Base-by-base conservation (phyloP, 1,140 invertebrate species). In the Cyclargus thomasi region DNA sequence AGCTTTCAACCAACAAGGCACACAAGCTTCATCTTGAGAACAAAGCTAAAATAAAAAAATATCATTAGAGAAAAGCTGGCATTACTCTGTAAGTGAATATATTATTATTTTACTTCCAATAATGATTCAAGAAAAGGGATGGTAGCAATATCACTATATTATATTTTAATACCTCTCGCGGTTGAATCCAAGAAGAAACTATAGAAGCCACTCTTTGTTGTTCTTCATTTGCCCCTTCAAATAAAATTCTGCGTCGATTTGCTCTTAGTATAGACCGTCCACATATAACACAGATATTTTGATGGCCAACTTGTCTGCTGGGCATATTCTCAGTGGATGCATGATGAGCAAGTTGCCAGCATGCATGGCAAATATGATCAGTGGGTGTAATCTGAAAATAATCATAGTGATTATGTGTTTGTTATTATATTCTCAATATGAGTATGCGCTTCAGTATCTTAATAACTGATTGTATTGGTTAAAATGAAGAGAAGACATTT, bases 331-430 rank as follows among this genome's bases (percentile, higher is more conserved):
- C 16, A 23, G 10, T 57, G 3, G 53, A 39, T 63, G 53, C 64
- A 67, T 63, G 65, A 55, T n/a, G 17, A 67, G 69, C 65, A 23
- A 62, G 65, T 17, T 39, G 35, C 63, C 65, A 67, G 53, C 69
- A 70, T 64, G 62, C 62, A 53, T 62, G 29, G 53, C 69, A 70
- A 53, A 70, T 65, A 67, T 70, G 65, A 67, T 67, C 67, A 57
- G 67, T 67, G 23, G 69, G 36, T 67, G 69, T 62, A 22, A 67
- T 67, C 69, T 70, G 65, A 57, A 67, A 70, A 64, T 64, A 67
- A 67, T 63, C 1, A 11, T 39, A 62, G 20, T 36, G 10, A 47
- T 64, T 17, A 17, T 11, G 3, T 53, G 11, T 53, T 53, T 53
- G 2, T 53, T 53, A 11, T 11, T 14, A n/a, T 53, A 1, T 11